Percentiles rank a stretch among this genome's conserved stretches.
Conservation (phyloP, 2,797 vertebrate species). For the Alfaro cultratus region DNA sequence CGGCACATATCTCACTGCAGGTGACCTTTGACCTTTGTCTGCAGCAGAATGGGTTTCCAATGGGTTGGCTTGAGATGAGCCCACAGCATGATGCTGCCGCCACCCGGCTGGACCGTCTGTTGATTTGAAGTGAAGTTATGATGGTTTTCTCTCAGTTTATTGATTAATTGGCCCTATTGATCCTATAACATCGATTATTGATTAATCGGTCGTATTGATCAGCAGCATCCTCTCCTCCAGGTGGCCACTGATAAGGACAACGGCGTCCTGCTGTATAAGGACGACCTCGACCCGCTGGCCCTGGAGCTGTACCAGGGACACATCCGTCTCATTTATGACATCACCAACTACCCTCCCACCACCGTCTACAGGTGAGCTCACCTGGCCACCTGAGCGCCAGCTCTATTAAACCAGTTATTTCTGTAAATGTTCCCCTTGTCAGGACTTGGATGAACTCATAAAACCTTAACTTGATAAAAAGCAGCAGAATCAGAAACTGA, state of each 20-base stretch:
- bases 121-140: too few relatives aligned
- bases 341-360: conserved; percentile 89
- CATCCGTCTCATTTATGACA: conserved; percentile 92
- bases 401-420: too few relatives aligned
- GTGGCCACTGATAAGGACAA: conserved; percentile 96
- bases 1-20: conserved; percentile 94
- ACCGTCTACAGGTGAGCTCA: conserved; percentile 72
- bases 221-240: conserved; percentile 61
- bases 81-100: neutral
- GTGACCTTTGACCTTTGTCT: conserved; percentile 64
- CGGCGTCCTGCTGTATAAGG: conserved; percentile 92
- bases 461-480: too few relatives aligned
- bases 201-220: too few relatives aligned
- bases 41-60: neutral
- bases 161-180: too few relatives aligned
- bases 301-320: conserved; percentile 96
- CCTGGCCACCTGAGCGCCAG: neutral
- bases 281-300: conserved; percentile 92
- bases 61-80: neutral
- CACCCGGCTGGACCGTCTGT: neutral
- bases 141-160: too few relatives aligned
- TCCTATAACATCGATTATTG: too few relatives aligned
- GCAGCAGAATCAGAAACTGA: too few relatives aligned
- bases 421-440: too few relatives aligned
- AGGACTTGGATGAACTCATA: too few relatives aligned